Conservation (phyloP, 2,113 vertebrate species). For the Mirza zaza region DNA sequence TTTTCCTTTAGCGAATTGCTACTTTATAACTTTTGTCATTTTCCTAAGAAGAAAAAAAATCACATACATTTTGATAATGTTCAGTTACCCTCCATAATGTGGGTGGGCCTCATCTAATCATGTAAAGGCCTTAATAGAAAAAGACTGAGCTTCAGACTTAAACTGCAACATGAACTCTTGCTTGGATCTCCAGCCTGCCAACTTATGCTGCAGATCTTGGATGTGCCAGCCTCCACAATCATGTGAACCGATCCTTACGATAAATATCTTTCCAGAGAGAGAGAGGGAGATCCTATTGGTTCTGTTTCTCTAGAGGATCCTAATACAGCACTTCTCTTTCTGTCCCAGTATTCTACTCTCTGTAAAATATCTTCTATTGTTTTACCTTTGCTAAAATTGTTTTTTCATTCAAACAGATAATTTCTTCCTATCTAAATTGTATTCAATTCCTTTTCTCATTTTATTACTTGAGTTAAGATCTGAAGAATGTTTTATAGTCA, state of each 20-base stretch:
- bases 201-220: neutral
- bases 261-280: neutral
- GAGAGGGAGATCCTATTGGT: neutral
- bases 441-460: neutral
- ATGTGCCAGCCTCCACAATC: neutral
- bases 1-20: neutral
- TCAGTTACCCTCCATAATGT: neutral
- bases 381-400: neutral
- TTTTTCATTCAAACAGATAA: neutral
- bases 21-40: neutral
- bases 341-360: neutral
- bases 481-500: neutral
- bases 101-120: neutral
- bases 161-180: neutral
- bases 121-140: neutral
- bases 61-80: neutral
- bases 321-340: neutral
- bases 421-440: neutral
- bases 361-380: neutral
- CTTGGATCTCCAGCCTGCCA: neutral
- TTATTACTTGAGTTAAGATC: neutral
- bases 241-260: neutral
- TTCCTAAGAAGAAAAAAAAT: neutral
- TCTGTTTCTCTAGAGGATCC: neutral
- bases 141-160: neutral